Evolutionary conservation across 1,140 invertebrate genomes (phyloP), one percentile per base, ranked within the genome.

Genomic region (Ylistrum balloti): DNA sequence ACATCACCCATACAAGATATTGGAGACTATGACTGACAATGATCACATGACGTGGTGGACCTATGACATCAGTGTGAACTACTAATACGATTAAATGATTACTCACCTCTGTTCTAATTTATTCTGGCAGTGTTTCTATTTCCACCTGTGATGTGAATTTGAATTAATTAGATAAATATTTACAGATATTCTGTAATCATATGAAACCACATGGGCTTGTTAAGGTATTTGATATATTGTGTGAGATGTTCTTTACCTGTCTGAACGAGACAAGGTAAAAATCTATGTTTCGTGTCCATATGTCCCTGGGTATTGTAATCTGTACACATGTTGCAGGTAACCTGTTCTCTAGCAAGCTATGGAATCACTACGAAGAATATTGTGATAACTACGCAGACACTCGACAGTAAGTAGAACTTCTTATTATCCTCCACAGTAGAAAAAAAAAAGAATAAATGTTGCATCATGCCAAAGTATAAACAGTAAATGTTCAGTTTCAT

Each of bases 271-370:
- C 35, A 38, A 38, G 5, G 35, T 38, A 38, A 13, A 13, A 38
- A 38, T 13, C 35, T 38, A 3, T 56, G 20, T 20, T 56, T 3
- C 22, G 17, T 74, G 2, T 74, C n/a, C 56, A 74, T n/a, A n/a
- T n/a, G 56, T 38, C 5, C 56, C 56, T 56, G 9, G 33, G 0
- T n/a, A 85, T 38, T 28, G 28, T 74, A 5, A 28, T 74, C 56
- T 74, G 22, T 74, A 74, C 56, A 74, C 56, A 22, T 48, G 11
- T 92, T 91, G 15, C 91, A 93, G 92, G 92, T n/a, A 93, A 86
- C 87, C 85, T 93, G 32, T 93, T 93, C 56, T 88, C 88, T 28
- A 93, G 86, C 86, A 93, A 91, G 86, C 86, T 93, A 87, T 93
- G 92, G 92, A 93, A 87, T 34, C 45, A 89, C 48, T 91, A 90